Base-by-base conservation (phyloP, 2,113 vertebrate species). In the Pelusios castaneus region DNA sequence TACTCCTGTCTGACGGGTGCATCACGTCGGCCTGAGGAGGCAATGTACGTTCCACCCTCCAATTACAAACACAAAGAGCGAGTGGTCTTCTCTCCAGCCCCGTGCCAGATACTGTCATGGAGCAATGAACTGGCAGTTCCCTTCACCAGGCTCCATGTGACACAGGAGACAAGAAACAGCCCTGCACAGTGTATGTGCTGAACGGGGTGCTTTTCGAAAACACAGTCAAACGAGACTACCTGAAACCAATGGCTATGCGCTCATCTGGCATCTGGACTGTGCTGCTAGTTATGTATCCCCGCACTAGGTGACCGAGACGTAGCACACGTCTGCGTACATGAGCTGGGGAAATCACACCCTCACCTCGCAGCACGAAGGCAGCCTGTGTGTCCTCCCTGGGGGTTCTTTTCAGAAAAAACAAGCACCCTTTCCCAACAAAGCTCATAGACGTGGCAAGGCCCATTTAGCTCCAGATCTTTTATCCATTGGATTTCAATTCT, bases 341-440 rank as follows among this genome's bases (percentile, higher is more conserved):
- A 80, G 82, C 79, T 25, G 3, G 73, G 51, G 58, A 27, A 79
- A 47, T 75, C 47, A 1, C 0, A 0, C 19, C 0, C 0, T 16
- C 13, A 31, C 78, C 56, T 0, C 0, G 52, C 22, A 47, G 25
- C 14, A 0, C 29, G 14, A 52, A 17, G 27, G 10, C 56, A 27
- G 56, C 29, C 10, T 41, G 24, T 29, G 27, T 54, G 45, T n/a
- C 86, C 89, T 47, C 21, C 51, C 51, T 70, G 25, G 1, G 10
- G 16, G 13, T 38, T 47, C 24, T 87, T 87, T 34, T 63, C 55
- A 63, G 27, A 14, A 75, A 52, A 27, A 80, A n/a, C 0, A 0
- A 80, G 13, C 25, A 11, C 11, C 0, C 0, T 38, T 85, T 80
- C 1, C 0, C 16, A 27, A 29, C 29, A 54, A 76, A 0, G 0